Base-by-base conservation (phyloP, 2,797 vertebrate species). In the Galagoides demidoff region DNA sequence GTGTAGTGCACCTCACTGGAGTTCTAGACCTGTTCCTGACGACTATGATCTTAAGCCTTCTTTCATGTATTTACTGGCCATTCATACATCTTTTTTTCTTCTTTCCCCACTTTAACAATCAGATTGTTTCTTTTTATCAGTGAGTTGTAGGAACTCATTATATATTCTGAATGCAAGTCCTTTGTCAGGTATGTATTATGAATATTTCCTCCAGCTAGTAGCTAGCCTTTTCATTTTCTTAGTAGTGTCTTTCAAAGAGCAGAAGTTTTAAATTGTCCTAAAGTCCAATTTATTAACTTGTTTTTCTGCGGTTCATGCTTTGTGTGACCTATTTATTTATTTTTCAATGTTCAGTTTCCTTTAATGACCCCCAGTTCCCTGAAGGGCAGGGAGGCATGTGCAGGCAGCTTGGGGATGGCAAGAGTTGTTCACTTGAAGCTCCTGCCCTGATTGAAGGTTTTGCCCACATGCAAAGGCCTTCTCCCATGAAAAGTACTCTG, bases 151-250 rank as follows among this genome's bases (percentile, higher is more conserved):
- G 34, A 85, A 9, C 79, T 87, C 19, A 70, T 74, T 79, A 74
- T 88, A 16, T 74, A 63, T 83, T 92, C n/a, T 84, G 43, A 73
- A 64, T 84, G 37, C 14, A 92, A 85, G 34, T 74, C 31, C 13
- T 74, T 68, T 81, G 34, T 92, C 17, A 73, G 52, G 19, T 74
- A 23, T 59, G 31, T 86, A 77, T 25, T 86, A 83, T 87, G 49
- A 84, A 25, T 63, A n/a, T 77, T 84, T 89, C 66, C 63, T 89
- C 39, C 25, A 49, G 7, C 11, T 92, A 16, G n/a, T 70, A 37
- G 61, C 59, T 89, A 49, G 68, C 13, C 45, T 90, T 95, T 92
- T 70, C 4, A 25, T 79, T 95, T 90, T 90, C 57, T 92, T 94
- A 66, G 59, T 92, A 66, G 37, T 71, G 16, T 63, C 63, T 92